Conservation (phyloP, 2,113 vertebrate genomes). For the Mohoua ochrocephala region DNA sequence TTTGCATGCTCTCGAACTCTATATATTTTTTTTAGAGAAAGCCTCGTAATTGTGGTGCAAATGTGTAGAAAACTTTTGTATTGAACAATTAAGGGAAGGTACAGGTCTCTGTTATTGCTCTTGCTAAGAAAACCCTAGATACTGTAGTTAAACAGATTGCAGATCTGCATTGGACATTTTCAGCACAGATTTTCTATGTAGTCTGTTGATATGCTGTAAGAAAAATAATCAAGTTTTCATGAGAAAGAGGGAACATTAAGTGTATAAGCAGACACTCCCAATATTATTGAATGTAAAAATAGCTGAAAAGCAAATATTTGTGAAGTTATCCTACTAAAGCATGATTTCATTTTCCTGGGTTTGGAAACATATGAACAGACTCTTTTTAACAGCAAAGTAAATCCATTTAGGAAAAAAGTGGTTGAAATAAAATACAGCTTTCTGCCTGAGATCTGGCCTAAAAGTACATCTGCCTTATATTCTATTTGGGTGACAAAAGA, state of each 20-base stretch:
- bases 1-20: conserved; percentile 30
- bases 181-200: conserved; percentile 56
- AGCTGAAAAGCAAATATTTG: conserved; percentile 35
- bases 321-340: conserved; percentile 12
- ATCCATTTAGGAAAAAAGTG: conserved; percentile 20
- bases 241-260: neutral
- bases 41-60: conserved; percentile 41
- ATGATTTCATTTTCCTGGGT: neutral
- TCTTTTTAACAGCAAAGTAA: conserved; percentile 10
- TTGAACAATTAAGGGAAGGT: conserved; percentile 56
- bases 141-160: conserved; percentile 72
- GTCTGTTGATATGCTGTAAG: conserved; percentile 48
- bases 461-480: conserved; percentile 33
- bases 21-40: conserved; percentile 38
- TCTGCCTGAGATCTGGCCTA: conserved; percentile 60
- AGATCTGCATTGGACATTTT: conserved; percentile 74
- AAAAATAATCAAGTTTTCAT: conserved; percentile 61
- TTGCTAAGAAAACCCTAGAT: conserved; percentile 57
- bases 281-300: neutral
- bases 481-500: conserved; percentile 38
- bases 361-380: neutral
- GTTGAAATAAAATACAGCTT: conserved; percentile 45
- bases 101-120: conserved; percentile 40
- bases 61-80: conserved; percentile 67
- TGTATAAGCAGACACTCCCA: conserved; percentile 31